Base-by-base conservation (phyloP, 2,113 vertebrate species). In the Hippoglossus stenolepis region DNA sequence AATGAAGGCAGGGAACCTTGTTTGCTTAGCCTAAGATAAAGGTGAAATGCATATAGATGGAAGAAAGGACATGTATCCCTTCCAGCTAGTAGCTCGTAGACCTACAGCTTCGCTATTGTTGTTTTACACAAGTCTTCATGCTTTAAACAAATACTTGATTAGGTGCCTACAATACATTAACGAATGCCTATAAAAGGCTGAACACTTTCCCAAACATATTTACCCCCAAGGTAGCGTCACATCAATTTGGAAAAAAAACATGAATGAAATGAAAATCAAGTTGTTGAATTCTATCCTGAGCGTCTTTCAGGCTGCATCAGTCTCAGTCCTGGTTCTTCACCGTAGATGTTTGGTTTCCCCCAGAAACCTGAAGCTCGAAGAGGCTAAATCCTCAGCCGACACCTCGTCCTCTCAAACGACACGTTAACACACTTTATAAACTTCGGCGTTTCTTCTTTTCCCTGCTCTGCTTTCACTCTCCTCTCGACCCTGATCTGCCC, bases 391-490 rank as follows among this genome's bases (percentile, higher is more conserved):
- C 64, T 72, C 85, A 78, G 84, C 77, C 85, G 79, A 76, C 67
- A 40, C 80, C 64, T 67, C 65, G 45, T 3, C 70, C 64, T 72
- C 24, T 73, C 67, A 64, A 70, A 78, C 73, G 72, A 60, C 70
- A 54, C 80, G 57, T 40, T 77, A 84, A 89, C 75, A 45, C 73
- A 38, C 31, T 10, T 70, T 91, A 90, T 87, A 83, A 78, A 78
- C 80, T 69, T 68, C 43, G 8, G 8, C 2, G 35, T 8, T 80
- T 85, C 65, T 82, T 65, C 45, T 45, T 65, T 54, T 1, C 31
- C 1, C 31, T 31, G 31, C 31, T 68, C 40, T 12, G 17, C 53
- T 65, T 58, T 47, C 63, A 28, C 56, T 64, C 45, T 43, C 53
- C 51, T 54, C 56, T 54, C 56, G 40, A 66, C 68, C 62, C 65